phyloP scores from a whole-genome alignment of 2,113 vertebrate genomes.

The Cyanoliseus patagonus region DNA sequence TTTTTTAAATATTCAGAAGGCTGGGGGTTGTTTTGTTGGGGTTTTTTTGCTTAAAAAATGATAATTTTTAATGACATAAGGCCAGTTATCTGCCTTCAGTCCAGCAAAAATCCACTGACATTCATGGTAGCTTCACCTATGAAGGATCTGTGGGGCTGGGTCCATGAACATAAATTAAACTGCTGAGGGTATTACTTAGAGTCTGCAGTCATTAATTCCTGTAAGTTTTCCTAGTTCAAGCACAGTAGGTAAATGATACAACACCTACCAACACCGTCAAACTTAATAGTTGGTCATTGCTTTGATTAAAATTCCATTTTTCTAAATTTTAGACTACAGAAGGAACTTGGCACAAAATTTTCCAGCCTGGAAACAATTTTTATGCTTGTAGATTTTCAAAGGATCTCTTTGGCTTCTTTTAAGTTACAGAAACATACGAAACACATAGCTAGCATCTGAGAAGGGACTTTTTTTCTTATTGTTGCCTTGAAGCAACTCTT shows the following conservation, averaged over 20 bases:
- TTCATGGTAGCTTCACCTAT: background rate
- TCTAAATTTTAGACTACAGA: background rate
- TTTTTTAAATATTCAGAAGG: background rate
- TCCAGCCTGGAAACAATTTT: conserved; percentile 28
- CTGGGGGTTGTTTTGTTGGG: background rate
- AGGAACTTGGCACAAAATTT: background rate
- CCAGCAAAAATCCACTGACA: background rate
- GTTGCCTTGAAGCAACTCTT: background rate
- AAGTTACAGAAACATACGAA: background rate
- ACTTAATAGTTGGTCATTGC: background rate
- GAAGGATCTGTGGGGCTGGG: background rate
- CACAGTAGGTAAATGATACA: background rate
- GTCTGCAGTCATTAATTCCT: background rate
- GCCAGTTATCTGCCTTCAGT: background rate
- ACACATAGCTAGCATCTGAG: background rate
- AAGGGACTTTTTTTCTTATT: background rate
- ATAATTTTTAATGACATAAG: background rate
- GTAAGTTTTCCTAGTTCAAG: background rate
- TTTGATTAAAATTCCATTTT: background rate
- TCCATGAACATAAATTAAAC: background rate
- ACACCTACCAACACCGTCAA: background rate
- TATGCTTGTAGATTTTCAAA: conserved; percentile 20
- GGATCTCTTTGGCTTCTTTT: background rate
- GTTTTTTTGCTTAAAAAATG: background rate
- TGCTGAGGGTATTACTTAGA: background rate